These are phyloP conservation scores for Tachuris rubrigastra DNA, from an alignment of 2,113 vertebrate species.

Conservation along the genomic window DNA sequence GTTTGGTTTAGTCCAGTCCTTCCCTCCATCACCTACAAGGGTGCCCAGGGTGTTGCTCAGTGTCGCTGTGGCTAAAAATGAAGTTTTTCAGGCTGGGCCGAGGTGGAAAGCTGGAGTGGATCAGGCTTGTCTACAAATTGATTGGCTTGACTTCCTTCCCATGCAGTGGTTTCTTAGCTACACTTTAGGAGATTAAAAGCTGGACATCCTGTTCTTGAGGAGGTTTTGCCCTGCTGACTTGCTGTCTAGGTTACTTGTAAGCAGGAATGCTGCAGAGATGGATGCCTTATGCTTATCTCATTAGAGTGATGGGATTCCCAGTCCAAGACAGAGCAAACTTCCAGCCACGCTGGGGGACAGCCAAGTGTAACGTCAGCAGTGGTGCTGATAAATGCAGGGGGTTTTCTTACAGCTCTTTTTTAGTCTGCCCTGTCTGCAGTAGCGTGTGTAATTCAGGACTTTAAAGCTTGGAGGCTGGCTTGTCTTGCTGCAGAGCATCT, in stretches of 20 bases:
- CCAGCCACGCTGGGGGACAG: background rate
- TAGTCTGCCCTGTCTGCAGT: background rate
- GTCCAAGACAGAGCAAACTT: background rate
- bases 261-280: background rate
- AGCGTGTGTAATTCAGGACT: background rate
- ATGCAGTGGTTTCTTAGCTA: background rate
- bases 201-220: background rate
- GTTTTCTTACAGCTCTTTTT: background rate
- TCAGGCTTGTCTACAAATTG: background rate
- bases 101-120: background rate
- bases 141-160: background rate
- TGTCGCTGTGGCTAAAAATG: background rate
- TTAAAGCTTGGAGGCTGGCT: background rate
- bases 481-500: background rate
- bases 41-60: background rate
- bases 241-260: background rate
- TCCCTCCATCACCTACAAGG: accelerated
- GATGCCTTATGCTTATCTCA: background rate
- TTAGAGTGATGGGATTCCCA: background rate
- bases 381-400: background rate
- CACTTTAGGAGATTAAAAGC: background rate
- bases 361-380: background rate
- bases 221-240: conserved; percentile 4
- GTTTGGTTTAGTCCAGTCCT: background rate
- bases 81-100: background rate